phyloP scores from a whole-genome alignment of 2,888 invertebrate species.

The Hypomecis punctinalis region DNA sequence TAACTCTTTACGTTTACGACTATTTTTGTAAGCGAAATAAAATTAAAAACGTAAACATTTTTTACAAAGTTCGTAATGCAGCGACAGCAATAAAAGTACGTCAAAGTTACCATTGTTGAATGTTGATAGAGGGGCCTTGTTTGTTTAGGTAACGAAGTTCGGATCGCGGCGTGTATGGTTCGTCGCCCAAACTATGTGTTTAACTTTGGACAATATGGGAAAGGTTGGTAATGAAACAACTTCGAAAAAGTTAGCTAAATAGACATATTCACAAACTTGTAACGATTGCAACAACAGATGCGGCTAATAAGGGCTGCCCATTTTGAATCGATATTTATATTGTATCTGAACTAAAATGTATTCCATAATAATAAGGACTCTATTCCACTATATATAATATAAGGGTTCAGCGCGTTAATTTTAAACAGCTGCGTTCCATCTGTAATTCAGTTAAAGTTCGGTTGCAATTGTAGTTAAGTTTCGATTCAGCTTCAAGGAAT shows the following conservation, averaged over 20 bases:
- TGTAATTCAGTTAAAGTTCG: no score
- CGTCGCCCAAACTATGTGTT: constrained; percentile 69
- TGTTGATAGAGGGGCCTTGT: constrained; percentile 74
- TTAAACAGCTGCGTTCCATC: no score
- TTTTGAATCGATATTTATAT: no score
- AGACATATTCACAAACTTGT: background rate
- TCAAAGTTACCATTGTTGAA: constrained; percentile 65
- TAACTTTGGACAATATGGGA: constrained; percentile 67
- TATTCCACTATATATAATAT: no score
- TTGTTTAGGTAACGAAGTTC: constrained; percentile 81
- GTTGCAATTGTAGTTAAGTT: no score
- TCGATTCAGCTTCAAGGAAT: no score
- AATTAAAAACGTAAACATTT: constrained; percentile 26
- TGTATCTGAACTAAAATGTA: no score
- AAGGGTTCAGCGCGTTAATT: no score
- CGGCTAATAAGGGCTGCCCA: no score
- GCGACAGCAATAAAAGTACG: constrained; percentile 48
- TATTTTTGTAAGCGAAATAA: constrained; percentile 39
- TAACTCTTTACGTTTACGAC: constrained; percentile 42
- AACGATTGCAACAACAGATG: no score
- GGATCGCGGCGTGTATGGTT: constrained; percentile 61
- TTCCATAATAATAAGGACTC: no score
- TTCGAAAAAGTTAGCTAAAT: constrained; percentile 43
- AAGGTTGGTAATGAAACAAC: constrained; percentile 64
- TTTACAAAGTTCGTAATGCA: constrained; percentile 43